Evolutionary conservation across 35 echinoderm and acorn worm species (phyloP), one percentile per base, ranked within the genome.

Genomic region (Eucidaris tribuloides): DNA sequence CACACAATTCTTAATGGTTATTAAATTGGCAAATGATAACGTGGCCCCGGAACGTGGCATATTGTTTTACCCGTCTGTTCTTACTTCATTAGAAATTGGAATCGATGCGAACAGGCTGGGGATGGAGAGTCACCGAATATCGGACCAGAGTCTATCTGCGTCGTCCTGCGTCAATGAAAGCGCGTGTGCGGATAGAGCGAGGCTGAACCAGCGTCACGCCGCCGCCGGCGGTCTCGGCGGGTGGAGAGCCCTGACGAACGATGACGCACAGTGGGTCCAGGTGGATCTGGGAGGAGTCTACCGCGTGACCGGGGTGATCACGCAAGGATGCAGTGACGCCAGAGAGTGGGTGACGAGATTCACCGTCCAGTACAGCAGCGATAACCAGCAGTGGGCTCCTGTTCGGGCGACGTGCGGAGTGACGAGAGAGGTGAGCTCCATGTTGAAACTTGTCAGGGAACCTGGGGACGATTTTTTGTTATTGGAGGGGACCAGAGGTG

Each of bases 331-430:
- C 42, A 31, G 54, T 20, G 79, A 72, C 31, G 23, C 46, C 41
- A 3, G 27, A 4, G 44, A 83, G 27, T 90, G 87, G 87, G 87
- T 90, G 25, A 90, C 87, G 7, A n/a, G 27, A 13, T 90, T 76
- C 65, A 45, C 28, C 45, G 79, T 90, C 13, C 63, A 74, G 49
- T 83, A 59, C 39, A 77, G 64, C 52, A 42, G 37, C 7, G 79
- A 81, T n/a, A 32, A 13, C 18, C 28, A 35, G n/a, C 55, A 82
- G 5, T 71, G 86, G 78, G 49, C 0, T 24, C 27, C 46, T 79
- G 55, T 85, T 14, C 35, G n/a, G n/a, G n/a, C 68, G 14, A 44
- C 41, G 7, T 74, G 68, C n/a, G 68, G 68, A 74, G 68, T 42
- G 37, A 34, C 19, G 7, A 64, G 37, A 32, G 61, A 74, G 41